Conservation (phyloP, 2,888 invertebrate genomes). For the Cerastoderma edule region DNA sequence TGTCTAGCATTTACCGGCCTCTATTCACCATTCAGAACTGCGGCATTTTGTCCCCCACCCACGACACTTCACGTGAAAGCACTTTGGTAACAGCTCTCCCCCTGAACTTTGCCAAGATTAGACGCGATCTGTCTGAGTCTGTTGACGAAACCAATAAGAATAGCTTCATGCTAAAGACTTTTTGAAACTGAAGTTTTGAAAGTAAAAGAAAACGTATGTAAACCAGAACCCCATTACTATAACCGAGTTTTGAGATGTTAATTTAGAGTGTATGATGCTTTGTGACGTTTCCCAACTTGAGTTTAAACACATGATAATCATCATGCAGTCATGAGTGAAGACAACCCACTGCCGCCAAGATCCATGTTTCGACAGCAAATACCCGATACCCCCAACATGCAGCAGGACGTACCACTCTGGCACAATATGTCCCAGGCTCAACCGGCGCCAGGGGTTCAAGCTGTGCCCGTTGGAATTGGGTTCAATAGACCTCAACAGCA, state of each 20-base stretch:
- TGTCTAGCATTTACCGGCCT: not conserved
- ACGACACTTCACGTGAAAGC: not conserved
- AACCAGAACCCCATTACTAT: too few species aligned
- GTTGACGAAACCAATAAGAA: not conserved
- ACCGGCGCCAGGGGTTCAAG: conserved; percentile 45
- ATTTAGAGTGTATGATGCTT: too few species aligned
- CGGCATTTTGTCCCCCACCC: not conserved
- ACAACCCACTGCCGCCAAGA: conserved; percentile 51
- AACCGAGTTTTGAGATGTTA: too few species aligned
- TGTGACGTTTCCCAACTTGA: too few species aligned
- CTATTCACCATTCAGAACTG: too few species aligned
- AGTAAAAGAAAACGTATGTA: too few species aligned
- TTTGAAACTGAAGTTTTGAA: too few species aligned
- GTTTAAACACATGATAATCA: too few species aligned
- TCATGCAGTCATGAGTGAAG: conserved; percentile 47
- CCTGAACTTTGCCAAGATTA: not conserved
- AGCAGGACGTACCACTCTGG: conserved; percentile 52
- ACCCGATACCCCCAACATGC: conserved; percentile 40
- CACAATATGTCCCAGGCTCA: conserved; percentile 49
- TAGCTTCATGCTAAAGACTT: not conserved
- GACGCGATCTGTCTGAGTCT: not conserved
- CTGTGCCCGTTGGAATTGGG: conserved; percentile 52
- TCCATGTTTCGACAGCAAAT: conserved; percentile 51
- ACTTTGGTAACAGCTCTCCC: not conserved
- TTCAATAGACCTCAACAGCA: conserved; percentile 47